Conservation (phyloP, 2,113 vertebrate species). For the Cavia porcellus region DNA sequence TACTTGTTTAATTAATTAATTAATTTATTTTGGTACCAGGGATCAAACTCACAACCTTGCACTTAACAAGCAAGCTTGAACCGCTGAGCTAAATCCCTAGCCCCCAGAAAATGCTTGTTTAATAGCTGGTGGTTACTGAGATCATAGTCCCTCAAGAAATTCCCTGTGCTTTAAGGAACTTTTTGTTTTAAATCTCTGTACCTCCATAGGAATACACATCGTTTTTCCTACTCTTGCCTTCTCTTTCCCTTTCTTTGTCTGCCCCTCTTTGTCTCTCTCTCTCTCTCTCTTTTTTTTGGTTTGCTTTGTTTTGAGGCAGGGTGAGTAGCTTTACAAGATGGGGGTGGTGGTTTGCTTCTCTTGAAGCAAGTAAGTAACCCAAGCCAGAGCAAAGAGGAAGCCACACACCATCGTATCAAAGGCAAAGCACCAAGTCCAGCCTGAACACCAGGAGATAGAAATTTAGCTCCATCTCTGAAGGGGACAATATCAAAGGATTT, state of each 20-base stretch:
- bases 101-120: conserved; percentile 47
- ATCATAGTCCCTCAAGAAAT: neutral
- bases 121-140: conserved; percentile 19
- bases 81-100: too few relatives aligned
- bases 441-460: neutral
- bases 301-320: neutral
- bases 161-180: neutral
- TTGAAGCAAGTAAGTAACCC: neutral
- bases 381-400: neutral
- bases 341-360: neutral
- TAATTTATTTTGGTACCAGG: too few relatives aligned
- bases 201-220: neutral
- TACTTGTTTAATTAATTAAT: neutral
- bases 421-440: neutral
- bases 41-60: too few relatives aligned
- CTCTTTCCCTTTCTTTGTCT: neutral
- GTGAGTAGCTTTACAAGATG: neutral
- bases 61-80: too few relatives aligned
- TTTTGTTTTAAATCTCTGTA: conserved; percentile 39
- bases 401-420: neutral
- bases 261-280: neutral
- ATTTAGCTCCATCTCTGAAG: neutral
- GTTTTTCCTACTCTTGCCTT: neutral
- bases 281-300: neutral
- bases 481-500: neutral